Evolutionary conservation across 2,888 invertebrate genomes (phyloP), one percentile per base, ranked within the genome.

Genomic region (Agonopterix arenella): DNA sequence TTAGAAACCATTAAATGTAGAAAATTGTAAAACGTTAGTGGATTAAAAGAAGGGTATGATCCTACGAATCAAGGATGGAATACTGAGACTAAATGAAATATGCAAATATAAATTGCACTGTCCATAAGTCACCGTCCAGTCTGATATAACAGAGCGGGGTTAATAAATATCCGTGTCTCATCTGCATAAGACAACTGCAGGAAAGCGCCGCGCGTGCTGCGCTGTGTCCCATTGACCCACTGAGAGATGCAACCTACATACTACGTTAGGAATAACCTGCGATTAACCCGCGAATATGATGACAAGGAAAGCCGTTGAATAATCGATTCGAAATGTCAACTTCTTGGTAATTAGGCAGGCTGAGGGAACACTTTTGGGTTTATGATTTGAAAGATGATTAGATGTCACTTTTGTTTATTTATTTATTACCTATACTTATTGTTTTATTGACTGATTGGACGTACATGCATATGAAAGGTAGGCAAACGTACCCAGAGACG

Each of bases 161-260:
- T 52, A 42, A 57, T 58, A 57, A 60, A 58, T 59, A 54, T 45
- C 52, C 52, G 54, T 56, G 51, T 58, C 60, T 66, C 62, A 78
- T 78, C 71, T 76, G 73, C 73, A 76, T 74, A 70, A 73, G 75
- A 76, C 76, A 78, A 72, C 68, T 70, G 76, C 73, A 81, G 70
- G 80, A 81, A 83, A 83, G 80, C 70, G 79, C 72, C 69, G 69
- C 71, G 69, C 72, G 69, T 70, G 70, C 72, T 51, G 51, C 62
- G 62, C 66, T 62, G 62, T 68, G 84, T 79, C 70, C 83, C 73
- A 80, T 68, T 85, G 77, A 80, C 85, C 83, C 67, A 83, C 74
- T 68, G 77, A 70, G 64, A 59, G 63, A 56, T 69, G 62, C 72
- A 75, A 64, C 80, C 76, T 71, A 82, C 80, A 80, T 77, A 71